Percentiles rank a stretch among this genome's conserved stretches.
These are phyloP conservation scores for Antitype chi DNA, from an alignment of 2,888 invertebrate genomes.

Conservation along the genomic window DNA sequence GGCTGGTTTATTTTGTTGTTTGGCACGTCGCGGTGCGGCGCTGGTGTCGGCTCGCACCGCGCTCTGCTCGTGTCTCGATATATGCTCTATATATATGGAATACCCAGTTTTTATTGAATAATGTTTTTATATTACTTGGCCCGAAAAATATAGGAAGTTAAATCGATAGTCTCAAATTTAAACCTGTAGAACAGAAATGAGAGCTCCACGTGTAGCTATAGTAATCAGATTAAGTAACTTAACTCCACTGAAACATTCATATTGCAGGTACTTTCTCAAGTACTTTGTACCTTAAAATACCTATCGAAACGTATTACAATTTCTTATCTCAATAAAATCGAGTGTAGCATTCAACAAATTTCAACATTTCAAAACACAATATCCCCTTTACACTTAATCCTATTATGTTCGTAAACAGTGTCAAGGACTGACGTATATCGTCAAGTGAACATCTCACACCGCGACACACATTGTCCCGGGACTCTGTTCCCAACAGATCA, in stretches of 20 bases:
- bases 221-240: slow-evolving; percentile 30
- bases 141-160: background rate
- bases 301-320: slow-evolving; percentile 55
- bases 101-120: slow-evolving; percentile 14
- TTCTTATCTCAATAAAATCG: slow-evolving; percentile 67
- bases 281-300: slow-evolving; percentile 38
- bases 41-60: slow-evolving; percentile 65
- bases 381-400: slow-evolving; percentile 83
- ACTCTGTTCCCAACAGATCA: slow-evolving; percentile 70
- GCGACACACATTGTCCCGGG: slow-evolving; percentile 74
- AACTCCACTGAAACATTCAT: slow-evolving; percentile 19
- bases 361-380: slow-evolving; percentile 81
- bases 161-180: background rate
- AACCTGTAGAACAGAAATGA: background rate
- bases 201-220: slow-evolving; percentile 31
- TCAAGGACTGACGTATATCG: slow-evolving; percentile 80
- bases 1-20: slow-evolving; percentile 87
- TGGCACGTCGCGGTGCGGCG: slow-evolving; percentile 79
- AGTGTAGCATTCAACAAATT: slow-evolving; percentile 71
- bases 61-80: slow-evolving; percentile 48
- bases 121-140: slow-evolving; percentile 9
- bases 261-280: slow-evolving; percentile 35
- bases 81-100: slow-evolving; percentile 48
- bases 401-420: slow-evolving; percentile 86
- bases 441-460: slow-evolving; percentile 85